Conservation (phyloP, 2,888 invertebrate genomes). For the Cryptus viduatorius region DNA sequence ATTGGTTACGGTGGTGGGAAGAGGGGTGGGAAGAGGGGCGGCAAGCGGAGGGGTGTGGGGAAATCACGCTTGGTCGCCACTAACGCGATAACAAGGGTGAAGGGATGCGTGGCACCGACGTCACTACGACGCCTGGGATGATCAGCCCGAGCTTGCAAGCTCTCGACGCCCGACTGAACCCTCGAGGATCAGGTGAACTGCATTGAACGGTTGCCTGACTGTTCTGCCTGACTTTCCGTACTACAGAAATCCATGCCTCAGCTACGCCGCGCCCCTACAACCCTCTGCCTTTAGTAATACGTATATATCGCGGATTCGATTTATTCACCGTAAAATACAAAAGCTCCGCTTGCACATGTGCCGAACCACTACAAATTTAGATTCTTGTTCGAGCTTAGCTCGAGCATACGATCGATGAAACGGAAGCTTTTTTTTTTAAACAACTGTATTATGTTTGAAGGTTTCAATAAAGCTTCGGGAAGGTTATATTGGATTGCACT, state of each 20-base stretch:
- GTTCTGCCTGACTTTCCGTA: slow-evolving; percentile 20
- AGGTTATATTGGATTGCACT: neutral
- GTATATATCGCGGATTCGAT: slow-evolving; percentile 20
- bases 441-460: slow-evolving; percentile 1
- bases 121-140: slow-evolving; percentile 65
- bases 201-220: slow-evolving; percentile 55
- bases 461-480: neutral
- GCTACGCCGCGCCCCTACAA: slow-evolving; percentile 14
- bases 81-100: slow-evolving; percentile 76
- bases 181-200: slow-evolving; percentile 62
- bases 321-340: slow-evolving; percentile 10
- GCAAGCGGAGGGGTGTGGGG: slow-evolving; percentile 47
- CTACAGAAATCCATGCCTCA: slow-evolving; percentile 5
- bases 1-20: neutral
- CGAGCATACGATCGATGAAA: neutral
- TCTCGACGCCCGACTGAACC: slow-evolving; percentile 60
- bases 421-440: neutral
- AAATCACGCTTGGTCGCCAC: slow-evolving; percentile 73
- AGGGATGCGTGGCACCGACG: slow-evolving; percentile 73
- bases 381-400: neutral
- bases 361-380: slow-evolving; percentile 10
- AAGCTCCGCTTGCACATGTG: neutral
- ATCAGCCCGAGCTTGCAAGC: slow-evolving; percentile 59
- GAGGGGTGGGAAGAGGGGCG: neutral
- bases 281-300: slow-evolving; percentile 1